Conservation (phyloP, 2,888 invertebrate species). For the Physocephala rufipes region DNA sequence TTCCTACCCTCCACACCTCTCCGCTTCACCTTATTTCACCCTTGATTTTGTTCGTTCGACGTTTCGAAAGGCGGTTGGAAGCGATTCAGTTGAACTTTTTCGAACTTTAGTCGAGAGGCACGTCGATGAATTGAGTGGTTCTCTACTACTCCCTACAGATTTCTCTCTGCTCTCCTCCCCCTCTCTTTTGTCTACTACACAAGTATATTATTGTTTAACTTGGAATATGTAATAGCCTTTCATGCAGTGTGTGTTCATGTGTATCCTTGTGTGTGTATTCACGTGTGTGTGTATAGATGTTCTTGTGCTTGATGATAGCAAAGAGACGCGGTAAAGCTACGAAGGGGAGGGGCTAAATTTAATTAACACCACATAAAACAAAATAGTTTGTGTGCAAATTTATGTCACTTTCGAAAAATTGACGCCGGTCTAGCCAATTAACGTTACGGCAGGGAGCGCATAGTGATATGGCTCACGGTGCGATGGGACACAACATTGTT, state of each 20-base stretch:
- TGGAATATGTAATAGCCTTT: too few species aligned
- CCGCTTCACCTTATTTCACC: neutral
- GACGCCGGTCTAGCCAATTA: constrained; percentile 30
- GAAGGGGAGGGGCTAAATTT: constrained; percentile 12
- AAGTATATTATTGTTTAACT: too few species aligned
- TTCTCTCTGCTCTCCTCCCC: too few species aligned
- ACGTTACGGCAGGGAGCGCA: neutral
- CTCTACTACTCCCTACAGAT: too few species aligned
- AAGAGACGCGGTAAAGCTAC: neutral
- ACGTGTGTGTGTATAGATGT: neutral
- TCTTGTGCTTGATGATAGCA: neutral
- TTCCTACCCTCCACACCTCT: neutral
- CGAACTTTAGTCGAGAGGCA: constrained; percentile 22
- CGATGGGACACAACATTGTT: too few species aligned
- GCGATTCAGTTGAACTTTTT: constrained; percentile 16
- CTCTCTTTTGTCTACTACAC: neutral
- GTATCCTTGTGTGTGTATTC: neutral
- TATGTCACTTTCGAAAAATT: neutral
- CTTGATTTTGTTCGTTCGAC: neutral
- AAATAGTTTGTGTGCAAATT: neutral
- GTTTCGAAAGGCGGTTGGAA: neutral
- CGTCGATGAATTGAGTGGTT: constrained; percentile 26
- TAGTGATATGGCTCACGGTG: too few species aligned
- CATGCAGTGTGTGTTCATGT: too few species aligned
- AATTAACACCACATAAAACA: constrained; percentile 28